Evolutionary conservation across 2,797 vertebrate species (phyloP).

Genomic region (Uromys caudimaculatus): DNA sequence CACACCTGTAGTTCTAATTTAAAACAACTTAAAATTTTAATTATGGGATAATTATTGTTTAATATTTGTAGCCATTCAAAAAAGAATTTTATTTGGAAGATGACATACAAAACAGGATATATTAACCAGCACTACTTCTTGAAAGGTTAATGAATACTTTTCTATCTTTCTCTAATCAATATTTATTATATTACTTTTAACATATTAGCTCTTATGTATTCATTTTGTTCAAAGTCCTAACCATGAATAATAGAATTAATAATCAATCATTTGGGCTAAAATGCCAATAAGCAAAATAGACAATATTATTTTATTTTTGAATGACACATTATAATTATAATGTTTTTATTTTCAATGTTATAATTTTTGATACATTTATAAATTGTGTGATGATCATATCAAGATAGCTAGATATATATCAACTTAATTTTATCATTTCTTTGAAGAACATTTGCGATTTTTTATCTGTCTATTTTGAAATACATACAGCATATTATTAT

Average conservation of each 20-base stretch:
- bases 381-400: neutral
- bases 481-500: neutral
- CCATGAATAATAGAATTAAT: neutral
- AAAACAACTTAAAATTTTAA: constrained; percentile 46
- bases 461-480: neutral
- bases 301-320: neutral
- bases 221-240: neutral
- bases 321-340: neutral
- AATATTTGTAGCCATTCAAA: neutral
- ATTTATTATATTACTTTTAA: constrained; percentile 45
- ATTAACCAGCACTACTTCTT: constrained; percentile 35
- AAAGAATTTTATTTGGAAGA: constrained; percentile 6
- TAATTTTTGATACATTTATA: neutral
- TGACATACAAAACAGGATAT: neutral
- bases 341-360: neutral
- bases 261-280: neutral
- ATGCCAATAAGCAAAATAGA: neutral
- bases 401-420: neutral
- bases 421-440: neutral
- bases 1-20: neutral
- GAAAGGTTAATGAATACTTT: neutral
- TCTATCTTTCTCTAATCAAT: constrained; percentile 7
- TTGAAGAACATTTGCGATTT: neutral
- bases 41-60: neutral
- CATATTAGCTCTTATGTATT: neutral